Evolutionary conservation across 64 coral and sea anemone species (phyloP), one percentile per base, ranked within the genome.

Genomic region (Orbicella faveolata): DNA sequence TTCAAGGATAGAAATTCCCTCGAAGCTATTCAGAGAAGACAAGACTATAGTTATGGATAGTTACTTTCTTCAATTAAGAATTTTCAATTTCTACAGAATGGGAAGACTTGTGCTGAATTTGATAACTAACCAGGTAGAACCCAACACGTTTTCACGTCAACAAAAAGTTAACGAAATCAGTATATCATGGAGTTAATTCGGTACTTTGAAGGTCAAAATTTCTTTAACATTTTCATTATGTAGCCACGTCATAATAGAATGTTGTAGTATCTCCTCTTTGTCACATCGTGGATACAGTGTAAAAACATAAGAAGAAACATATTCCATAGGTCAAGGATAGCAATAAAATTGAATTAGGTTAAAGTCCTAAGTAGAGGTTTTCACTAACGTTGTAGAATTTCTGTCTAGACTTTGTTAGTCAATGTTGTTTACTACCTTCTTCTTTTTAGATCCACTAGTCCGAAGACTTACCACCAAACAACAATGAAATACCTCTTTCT

Each of bases 401-500:
- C 55, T 59, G 55, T 14, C 55, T 10, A 59, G 15, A 59, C 10
- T 59, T 59, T 59, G 15, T 59, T 59, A 59, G 10, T 59, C 15
- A 59, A 59, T 16, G 55, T 16, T 48, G 44, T 59, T 59, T 59
- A 13, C 12, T 79, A 13, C 36, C 19, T 52, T 26, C 3, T 52
- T 85, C 48, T 37, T 72, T 69, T 69, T 66, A 85, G 82, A 73
- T 70, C 36, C 44, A 69, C 2, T 20, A 13, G 67, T 44, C 17
- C 3, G 18, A 51, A 69, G 63, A 85, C 37, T 53, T 44, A 84
- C 37, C 36, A 53, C 21, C 14, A n/a, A 25, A 70, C 10, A 51
- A 85, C 70, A 73, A 85, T 85, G 82, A 85, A 85, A 6, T 85
- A 85, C 65, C 39, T 85, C 20, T 37, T 66, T 25, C 82, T 85